phyloP scores from a whole-genome alignment of 2,797 vertebrate species.

The Aeoliscus strigatus region DNA sequence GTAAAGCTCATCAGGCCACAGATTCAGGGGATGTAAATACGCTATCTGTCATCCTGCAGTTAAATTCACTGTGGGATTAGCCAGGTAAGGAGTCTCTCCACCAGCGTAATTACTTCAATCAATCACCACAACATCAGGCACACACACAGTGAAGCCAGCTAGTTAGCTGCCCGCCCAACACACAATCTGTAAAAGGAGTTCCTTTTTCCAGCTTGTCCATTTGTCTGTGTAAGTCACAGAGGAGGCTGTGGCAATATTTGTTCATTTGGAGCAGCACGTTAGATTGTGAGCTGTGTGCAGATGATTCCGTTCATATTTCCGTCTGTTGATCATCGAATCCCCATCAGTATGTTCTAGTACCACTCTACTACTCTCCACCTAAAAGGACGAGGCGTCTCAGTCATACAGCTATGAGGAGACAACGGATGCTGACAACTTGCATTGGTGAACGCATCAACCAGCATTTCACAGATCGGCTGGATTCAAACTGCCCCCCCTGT shows the following conservation, averaged over 20 bases:
- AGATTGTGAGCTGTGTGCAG: too few species aligned
- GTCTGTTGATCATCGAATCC: too few species aligned
- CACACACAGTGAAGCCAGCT: conserved; percentile 22
- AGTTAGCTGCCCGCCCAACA: conserved; percentile 47
- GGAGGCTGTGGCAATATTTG: conserved; percentile 8
- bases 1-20: conserved; percentile 48
- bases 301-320: too few species aligned
- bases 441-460: too few species aligned
- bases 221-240: conserved; percentile 17
- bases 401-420: too few species aligned
- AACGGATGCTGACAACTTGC: too few species aligned
- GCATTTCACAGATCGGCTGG: too few species aligned
- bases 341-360: too few species aligned
- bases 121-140: conserved; percentile 61
- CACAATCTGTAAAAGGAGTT: conserved; percentile 50
- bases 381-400: too few species aligned
- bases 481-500: too few species aligned
- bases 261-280: conserved; percentile 24
- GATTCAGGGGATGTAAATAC: conserved; percentile 55
- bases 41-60: conserved; percentile 67
- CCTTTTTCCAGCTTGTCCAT: conserved; percentile 25
- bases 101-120: conserved; percentile 73
- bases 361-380: too few species aligned
- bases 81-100: conserved; percentile 71
- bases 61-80: conserved; percentile 71